Base-by-base conservation (phyloP, 2,888 invertebrate species). In the Scaptodrosophila latifasciaeformis region DNA sequence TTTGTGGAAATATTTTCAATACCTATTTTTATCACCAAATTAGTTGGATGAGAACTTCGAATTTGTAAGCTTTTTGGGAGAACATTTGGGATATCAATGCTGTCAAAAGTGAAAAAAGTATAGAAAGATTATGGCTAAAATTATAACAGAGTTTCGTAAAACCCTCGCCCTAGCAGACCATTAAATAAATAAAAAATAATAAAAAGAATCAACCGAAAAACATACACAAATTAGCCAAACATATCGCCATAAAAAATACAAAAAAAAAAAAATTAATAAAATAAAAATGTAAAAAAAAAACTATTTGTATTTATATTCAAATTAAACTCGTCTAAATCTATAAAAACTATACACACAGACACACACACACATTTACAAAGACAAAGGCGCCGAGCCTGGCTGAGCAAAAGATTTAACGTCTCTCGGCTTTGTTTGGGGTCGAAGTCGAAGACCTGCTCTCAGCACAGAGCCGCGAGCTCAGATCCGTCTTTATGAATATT, bases 271-370 rank as follows among this genome's bases (percentile, higher is more conserved):
- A 66, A 58, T 49, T 49, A 62, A 54, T 44, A 78, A 71, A 75
- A 71, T 71, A 70, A 71, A 59, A 59, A 45, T 51, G 62, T 71
- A 67, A 55, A 78, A 75, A 68, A 56, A 68, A 74, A 64, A 72
- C 77, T 72, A 64, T 69, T 54, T 69, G 61, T 74, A 72, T 74
- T 72, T 72, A 69, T 74, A 74, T 74, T 74, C 77, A 74, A 74
- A 74, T 72, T 76, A 74, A 79, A 74, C 72, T 74, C 74, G 72
- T 74, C 77, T 76, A 79, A 74, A 79, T 79, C 72, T 79, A 74
- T 74, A 72, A 74, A 72, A 76, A 51, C 63, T 47, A 67, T 76
- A 55, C n/a, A 37, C 15, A 3, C 10, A 19, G 21, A 10, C 31
- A 31, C 69, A 60, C 77, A 74, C n/a, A 55, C n/a, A 37, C 15